A percentile compares a stretch with the other conserved stretches of the same genome.
phyloP scores from a whole-genome alignment of 1,140 invertebrate genomes.

The Nephila pilipes region DNA sequence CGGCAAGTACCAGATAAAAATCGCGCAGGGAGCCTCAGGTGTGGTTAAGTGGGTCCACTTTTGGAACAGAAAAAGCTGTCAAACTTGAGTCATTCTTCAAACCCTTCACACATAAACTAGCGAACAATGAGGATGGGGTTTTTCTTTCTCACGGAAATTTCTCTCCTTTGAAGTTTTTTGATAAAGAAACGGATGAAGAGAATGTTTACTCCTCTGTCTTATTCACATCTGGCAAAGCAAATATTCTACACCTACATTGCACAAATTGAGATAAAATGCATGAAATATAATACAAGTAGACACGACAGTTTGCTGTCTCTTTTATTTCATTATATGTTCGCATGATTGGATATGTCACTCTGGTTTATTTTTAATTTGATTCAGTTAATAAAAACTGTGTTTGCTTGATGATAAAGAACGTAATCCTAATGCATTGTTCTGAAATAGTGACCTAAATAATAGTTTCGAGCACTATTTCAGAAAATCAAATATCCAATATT shows the following conservation, averaged over 20 bases:
- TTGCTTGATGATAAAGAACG: no score
- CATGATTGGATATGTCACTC: no score
- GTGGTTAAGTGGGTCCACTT: conserved; percentile 62
- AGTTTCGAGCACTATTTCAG: no score
- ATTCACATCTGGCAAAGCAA: no score
- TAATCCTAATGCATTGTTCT: no score
- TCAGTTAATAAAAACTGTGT: no score
- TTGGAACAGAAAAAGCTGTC: conserved; percentile 56
- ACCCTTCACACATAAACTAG: conserved; percentile 18
- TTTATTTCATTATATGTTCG: no score
- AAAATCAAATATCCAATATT: no score
- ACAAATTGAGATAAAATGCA: background rate
- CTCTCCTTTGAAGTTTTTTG: background rate
- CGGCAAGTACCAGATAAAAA: conserved; percentile 63
- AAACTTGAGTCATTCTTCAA: conserved; percentile 48
- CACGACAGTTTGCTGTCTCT: no score
- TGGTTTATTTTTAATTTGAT: no score
- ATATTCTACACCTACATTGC: background rate
- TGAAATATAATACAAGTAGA: background rate
- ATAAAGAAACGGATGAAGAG: background rate
- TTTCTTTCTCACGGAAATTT: background rate
- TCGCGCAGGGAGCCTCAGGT: conserved; percentile 36
- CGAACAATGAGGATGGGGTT: background rate
- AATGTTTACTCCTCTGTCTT: background rate
- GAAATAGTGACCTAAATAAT: no score